These are phyloP conservation scores for Diorhabda elongata DNA, from an alignment of 1,140 invertebrate genomes.

Conservation along the genomic window DNA sequence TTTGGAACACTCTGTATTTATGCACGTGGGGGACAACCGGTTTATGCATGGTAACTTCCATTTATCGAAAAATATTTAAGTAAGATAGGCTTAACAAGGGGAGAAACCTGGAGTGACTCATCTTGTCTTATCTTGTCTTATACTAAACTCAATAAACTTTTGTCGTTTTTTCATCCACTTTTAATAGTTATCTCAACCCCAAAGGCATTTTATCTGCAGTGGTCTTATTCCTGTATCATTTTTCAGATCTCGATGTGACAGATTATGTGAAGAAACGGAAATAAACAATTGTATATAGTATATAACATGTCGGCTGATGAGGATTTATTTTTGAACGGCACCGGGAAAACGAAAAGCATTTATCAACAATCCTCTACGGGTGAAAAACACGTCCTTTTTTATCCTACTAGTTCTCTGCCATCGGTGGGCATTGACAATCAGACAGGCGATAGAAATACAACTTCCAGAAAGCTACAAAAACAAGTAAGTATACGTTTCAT, in stretches of 20 bases:
- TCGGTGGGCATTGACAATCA: constrained; percentile 40
- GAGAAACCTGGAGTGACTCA: too few species aligned
- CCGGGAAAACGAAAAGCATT: constrained; percentile 40
- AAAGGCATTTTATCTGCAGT: not conserved
- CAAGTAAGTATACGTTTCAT: not conserved
- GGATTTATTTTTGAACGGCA: constrained; percentile 41
- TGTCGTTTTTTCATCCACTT: too few species aligned
- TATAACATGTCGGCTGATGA: constrained; percentile 39
- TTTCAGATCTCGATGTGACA: constrained; percentile 3
- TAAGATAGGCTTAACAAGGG: too few species aligned
- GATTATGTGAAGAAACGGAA: constrained; percentile 9
- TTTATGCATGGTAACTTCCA: too few species aligned
- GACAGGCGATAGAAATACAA: constrained; percentile 40
- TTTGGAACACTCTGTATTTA: too few species aligned
- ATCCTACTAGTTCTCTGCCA: constrained; percentile 45
- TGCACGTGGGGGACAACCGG: too few species aligned
- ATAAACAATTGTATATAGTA: constrained; percentile 9
- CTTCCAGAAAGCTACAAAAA: constrained; percentile 21
- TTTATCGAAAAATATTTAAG: too few species aligned
- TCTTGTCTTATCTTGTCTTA: too few species aligned
- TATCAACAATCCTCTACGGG: constrained; percentile 45
- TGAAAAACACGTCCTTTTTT: constrained; percentile 47
- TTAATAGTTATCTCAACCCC: too few species aligned
- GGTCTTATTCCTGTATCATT: not conserved
- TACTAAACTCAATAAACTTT: too few species aligned